These are phyloP conservation scores for Kradibia gibbosae DNA, from an alignment of 1,140 invertebrate species.

Conservation along the genomic window DNA sequence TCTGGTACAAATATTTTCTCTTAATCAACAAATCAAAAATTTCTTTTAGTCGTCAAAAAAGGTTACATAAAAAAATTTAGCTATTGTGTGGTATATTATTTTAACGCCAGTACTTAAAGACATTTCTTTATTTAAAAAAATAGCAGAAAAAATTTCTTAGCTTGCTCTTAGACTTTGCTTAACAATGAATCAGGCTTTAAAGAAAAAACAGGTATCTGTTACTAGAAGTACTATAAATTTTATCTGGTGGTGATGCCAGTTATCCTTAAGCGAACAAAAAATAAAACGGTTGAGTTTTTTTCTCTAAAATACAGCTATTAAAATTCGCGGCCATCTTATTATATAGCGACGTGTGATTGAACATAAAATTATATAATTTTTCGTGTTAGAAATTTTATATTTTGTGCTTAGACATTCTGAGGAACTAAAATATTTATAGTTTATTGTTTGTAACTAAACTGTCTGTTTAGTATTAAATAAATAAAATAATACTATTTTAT, in stretches of 20 bases:
- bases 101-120: conserved; percentile 25
- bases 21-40: background rate
- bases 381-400: no score
- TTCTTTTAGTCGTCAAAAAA: background rate
- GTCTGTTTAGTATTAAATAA: no score
- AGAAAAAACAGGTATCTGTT: conserved; percentile 21
- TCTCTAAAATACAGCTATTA: background rate
- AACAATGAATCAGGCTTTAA: background rate
- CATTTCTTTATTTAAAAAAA: background rate
- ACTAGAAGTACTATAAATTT: conserved; percentile 36
- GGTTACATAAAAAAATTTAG: background rate
- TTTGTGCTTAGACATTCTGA: no score
- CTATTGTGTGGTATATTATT: conserved; percentile 33
- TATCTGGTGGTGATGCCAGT: background rate
- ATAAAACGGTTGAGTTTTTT: conserved; percentile 2
- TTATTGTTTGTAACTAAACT: no score
- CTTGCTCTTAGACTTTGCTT: conserved; percentile 16
- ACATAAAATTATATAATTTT: no score
- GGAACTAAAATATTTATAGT: no score
- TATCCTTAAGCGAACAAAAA: background rate
- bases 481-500: no score
- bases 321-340: no score
- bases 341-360: no score
- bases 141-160: background rate
- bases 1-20: background rate